Evolutionary conservation across 1,140 invertebrate genomes (phyloP).

Genomic region (Hylaeus volcanicus): DNA sequence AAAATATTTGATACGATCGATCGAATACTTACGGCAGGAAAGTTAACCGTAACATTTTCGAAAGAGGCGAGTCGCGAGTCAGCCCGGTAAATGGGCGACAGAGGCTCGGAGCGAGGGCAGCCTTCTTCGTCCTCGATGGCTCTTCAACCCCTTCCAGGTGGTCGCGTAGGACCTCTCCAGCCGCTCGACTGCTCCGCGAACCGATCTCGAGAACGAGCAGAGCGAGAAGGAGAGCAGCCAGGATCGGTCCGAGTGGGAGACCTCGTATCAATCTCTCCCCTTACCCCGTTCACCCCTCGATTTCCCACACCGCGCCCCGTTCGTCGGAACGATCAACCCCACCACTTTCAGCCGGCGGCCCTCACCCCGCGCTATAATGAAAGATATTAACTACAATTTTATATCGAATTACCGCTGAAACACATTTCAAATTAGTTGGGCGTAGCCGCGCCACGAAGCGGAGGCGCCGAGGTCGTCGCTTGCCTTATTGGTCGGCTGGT

Average conservation of each 20-base stretch:
- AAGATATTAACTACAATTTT: constrained; percentile 82
- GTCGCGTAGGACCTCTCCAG: constrained; percentile 42
- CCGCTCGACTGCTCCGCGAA: constrained; percentile 52
- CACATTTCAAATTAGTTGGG: constrained; percentile 80
- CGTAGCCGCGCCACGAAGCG: constrained; percentile 66
- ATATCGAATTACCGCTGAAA: constrained; percentile 81
- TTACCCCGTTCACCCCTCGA: constrained; percentile 4
- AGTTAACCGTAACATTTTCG: too few species aligned
- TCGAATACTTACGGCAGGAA: too few species aligned
- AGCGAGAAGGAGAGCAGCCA: constrained; percentile 30
- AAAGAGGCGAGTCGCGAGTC: background rate
- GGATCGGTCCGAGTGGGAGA: constrained; percentile 38
- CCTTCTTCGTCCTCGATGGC: constrained; percentile 56
- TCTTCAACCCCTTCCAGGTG: constrained; percentile 63
- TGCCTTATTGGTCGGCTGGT: constrained; percentile 63
- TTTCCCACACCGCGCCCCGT: background rate
- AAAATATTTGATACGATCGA: too few species aligned
- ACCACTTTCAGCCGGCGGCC: constrained; percentile 6
- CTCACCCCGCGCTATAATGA: constrained; percentile 76
- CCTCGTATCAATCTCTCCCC: constrained; percentile 47
- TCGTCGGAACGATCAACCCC: background rate
- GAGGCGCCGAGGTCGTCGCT: constrained; percentile 53
- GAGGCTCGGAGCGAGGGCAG: constrained; percentile 45
- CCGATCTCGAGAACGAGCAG: constrained; percentile 55
- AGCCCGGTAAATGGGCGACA: constrained; percentile 41